phyloP scores from a whole-genome alignment of 2,888 invertebrate species.

The Dasypolia templi region DNA sequence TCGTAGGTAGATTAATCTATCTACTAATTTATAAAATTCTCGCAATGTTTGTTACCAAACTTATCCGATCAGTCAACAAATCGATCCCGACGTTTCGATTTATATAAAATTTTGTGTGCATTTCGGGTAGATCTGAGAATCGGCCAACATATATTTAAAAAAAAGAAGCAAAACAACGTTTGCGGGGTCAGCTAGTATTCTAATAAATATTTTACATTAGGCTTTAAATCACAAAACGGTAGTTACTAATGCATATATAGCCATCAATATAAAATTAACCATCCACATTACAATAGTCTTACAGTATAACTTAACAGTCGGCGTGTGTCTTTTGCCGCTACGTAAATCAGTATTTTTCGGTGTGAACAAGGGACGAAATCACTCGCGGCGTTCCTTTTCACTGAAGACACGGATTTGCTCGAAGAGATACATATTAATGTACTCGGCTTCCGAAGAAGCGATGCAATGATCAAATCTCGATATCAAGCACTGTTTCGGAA shows the following conservation, averaged over 20 bases:
- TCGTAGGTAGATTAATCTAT: too few relatives aligned
- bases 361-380: conserved; percentile 58
- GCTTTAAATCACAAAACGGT: neutral
- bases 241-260: neutral
- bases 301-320: conserved; percentile 1
- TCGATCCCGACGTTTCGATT: too few relatives aligned
- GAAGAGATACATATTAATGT: conserved; percentile 68
- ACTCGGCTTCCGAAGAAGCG: conserved; percentile 59
- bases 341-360: conserved; percentile 55
- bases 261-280: neutral
- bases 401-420: conserved; percentile 58
- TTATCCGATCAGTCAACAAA: too few relatives aligned
- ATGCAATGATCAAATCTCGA: conserved; percentile 56
- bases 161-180: too few relatives aligned
- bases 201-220: neutral
- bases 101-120: too few relatives aligned
- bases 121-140: too few relatives aligned
- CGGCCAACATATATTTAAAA: too few relatives aligned
- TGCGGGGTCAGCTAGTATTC: too few relatives aligned
- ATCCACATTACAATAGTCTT: neutral
- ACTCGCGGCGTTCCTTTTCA: conserved; percentile 57
- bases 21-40: too few relatives aligned
- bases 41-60: too few relatives aligned
- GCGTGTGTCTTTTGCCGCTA: conserved; percentile 35
- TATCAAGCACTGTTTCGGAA: conserved; percentile 42